Evolutionary conservation across 2,888 invertebrate species (phyloP).

Genomic region (Flexamia atlantica): DNA sequence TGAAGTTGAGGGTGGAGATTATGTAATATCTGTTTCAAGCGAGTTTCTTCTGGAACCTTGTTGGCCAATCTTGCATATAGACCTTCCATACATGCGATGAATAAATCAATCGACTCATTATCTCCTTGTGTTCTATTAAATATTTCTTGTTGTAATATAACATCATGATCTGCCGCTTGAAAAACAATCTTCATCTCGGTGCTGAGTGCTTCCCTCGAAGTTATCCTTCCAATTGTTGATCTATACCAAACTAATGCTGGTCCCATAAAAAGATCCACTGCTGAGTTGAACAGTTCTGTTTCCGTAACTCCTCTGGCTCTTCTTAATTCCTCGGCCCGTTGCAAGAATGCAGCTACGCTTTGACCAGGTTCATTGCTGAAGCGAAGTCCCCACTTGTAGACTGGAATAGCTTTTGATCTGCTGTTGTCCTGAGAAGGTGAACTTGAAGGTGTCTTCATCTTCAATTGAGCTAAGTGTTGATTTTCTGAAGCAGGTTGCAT

Average conservation of each 20-base stretch:
- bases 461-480: too few species aligned
- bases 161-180: slow-evolving; percentile 23
- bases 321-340: slow-evolving; percentile 68
- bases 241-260: too few species aligned
- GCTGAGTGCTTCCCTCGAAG: slow-evolving; percentile 31
- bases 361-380: too few species aligned
- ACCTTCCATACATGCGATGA: slow-evolving; percentile 25
- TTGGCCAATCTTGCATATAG: not conserved
- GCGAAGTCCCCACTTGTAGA: too few species aligned
- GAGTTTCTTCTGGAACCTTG: not conserved
- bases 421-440: too few species aligned
- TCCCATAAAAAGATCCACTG: slow-evolving; percentile 68
- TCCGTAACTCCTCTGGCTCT: slow-evolving; percentile 63
- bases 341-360: slow-evolving; percentile 65
- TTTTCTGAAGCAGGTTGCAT: too few species aligned
- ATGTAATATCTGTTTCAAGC: slow-evolving; percentile 10
- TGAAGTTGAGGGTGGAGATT: slow-evolving; percentile 23
- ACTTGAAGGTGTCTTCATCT: too few species aligned
- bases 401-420: slow-evolving; percentile 1
- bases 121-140: slow-evolving; percentile 7
- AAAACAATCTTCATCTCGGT: slow-evolving; percentile 13
- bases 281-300: slow-evolving; percentile 65
- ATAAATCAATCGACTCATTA: slow-evolving; percentile 7
- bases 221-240: not conserved
- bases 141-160: slow-evolving; percentile 3